phyloP scores from a whole-genome alignment of 2,797 vertebrate species.

The Sardinella longiceps region DNA sequence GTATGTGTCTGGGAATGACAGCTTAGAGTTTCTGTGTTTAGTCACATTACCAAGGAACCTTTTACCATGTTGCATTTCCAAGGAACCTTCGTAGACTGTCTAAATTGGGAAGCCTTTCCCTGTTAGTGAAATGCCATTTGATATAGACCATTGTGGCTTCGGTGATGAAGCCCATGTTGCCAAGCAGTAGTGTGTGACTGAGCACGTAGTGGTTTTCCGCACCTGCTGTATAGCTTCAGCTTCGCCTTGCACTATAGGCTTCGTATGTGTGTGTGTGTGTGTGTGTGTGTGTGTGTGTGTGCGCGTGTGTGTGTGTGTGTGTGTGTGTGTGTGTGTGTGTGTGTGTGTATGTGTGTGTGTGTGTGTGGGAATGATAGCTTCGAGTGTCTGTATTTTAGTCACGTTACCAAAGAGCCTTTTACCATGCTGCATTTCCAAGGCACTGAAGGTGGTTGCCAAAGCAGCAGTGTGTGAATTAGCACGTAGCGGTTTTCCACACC shows the following conservation, averaged over 20 bases:
- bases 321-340: no score
- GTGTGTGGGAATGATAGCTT: no score
- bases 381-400: no score
- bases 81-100: not conserved
- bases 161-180: not conserved
- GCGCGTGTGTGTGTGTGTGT: no score
- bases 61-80: not conserved
- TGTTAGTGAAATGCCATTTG: not conserved
- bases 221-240: conserved; percentile 26
- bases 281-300: no score
- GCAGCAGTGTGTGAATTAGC: not conserved
- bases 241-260: no score
- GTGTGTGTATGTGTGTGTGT: no score
- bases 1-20: not conserved
- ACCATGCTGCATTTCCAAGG: no score
- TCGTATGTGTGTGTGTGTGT: no score
- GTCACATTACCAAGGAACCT: not conserved
- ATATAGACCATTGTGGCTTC: not conserved
- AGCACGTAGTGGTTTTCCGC: conserved; percentile 21
- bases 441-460: no score
- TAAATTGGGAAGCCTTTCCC: no score
- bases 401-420: no score
- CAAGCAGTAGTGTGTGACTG: not conserved
- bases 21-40: not conserved
- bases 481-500: conserved; percentile 31